These are phyloP conservation scores for Chaenocephalus aceratus DNA, from an alignment of 2,113 vertebrate genomes.

Conservation along the genomic window DNA sequence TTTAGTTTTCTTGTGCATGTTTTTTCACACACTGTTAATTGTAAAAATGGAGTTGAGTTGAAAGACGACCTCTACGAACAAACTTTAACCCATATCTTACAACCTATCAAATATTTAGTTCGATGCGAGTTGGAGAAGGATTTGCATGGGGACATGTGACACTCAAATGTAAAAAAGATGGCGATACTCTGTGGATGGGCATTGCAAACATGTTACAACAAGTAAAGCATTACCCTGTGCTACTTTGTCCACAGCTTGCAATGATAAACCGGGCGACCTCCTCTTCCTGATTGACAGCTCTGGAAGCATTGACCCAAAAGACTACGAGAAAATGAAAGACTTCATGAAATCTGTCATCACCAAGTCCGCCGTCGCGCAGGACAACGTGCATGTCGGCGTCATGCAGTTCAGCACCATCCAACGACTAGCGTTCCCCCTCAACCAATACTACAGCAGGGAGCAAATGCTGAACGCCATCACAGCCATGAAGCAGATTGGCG, in stretches of 20 bases:
- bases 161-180: too few species aligned
- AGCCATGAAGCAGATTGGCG: constrained; percentile 75
- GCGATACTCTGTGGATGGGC: too few species aligned
- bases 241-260: constrained; percentile 80
- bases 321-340: constrained; percentile 86
- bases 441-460: constrained; percentile 53
- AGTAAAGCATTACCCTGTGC: background rate
- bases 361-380: constrained; percentile 68
- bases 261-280: constrained; percentile 83
- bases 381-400: constrained; percentile 84
- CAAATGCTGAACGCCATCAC: constrained; percentile 72
- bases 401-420: constrained; percentile 84
- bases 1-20: too few species aligned
- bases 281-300: constrained; percentile 90
- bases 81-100: too few species aligned
- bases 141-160: too few species aligned
- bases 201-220: background rate
- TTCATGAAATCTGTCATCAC: constrained; percentile 84
- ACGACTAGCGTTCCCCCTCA: constrained; percentile 81
- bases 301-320: constrained; percentile 75
- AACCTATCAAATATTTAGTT: too few species aligned
- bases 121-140: too few species aligned
- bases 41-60: too few species aligned
- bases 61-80: too few species aligned
- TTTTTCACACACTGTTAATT: too few species aligned